These are phyloP conservation scores for Dipodomys spectabilis DNA, from an alignment of 2,113 vertebrate species.

Conservation along the genomic window DNA sequence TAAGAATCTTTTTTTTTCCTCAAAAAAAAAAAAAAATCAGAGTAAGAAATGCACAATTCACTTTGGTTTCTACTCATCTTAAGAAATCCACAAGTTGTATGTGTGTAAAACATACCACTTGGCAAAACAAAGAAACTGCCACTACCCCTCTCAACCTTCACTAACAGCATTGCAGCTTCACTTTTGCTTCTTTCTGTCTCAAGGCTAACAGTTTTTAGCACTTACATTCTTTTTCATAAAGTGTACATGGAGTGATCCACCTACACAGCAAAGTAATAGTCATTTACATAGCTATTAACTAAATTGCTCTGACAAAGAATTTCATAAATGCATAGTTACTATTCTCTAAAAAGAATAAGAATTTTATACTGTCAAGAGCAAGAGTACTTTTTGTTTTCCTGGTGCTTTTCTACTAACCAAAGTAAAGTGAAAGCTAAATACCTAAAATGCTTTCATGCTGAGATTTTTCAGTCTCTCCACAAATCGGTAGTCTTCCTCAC, in stretches of 20 bases:
- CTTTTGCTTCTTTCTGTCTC: slow-evolving; percentile 58
- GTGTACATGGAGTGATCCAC: slow-evolving; percentile 72
- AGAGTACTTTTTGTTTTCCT: slow-evolving; percentile 71
- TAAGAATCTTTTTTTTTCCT: background rate
- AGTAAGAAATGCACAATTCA: background rate
- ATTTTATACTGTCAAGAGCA: slow-evolving; percentile 75
- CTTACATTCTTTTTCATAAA: slow-evolving; percentile 74
- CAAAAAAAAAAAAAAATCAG: background rate
- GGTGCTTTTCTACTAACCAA: slow-evolving; percentile 44
- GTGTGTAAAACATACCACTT: background rate
- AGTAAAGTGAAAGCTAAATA: slow-evolving; percentile 45
- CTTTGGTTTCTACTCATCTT: background rate
- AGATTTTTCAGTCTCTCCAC: slow-evolving; percentile 28
- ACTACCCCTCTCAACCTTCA: background rate
- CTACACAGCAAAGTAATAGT: slow-evolving; percentile 78
- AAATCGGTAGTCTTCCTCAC: slow-evolving; percentile 57
- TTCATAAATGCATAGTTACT: slow-evolving; percentile 79
- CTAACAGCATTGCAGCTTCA: background rate
- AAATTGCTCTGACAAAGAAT: slow-evolving; percentile 80
- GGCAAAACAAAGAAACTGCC: background rate
- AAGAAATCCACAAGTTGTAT: background rate
- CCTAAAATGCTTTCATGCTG: slow-evolving; percentile 8
- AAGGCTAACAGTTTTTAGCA: slow-evolving; percentile 64
- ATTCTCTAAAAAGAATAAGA: slow-evolving; percentile 79
- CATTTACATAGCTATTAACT: slow-evolving; percentile 84